Evolutionary conservation across 2,888 invertebrate species (phyloP).

Genomic region (Chaitophorus viminalis): DNA sequence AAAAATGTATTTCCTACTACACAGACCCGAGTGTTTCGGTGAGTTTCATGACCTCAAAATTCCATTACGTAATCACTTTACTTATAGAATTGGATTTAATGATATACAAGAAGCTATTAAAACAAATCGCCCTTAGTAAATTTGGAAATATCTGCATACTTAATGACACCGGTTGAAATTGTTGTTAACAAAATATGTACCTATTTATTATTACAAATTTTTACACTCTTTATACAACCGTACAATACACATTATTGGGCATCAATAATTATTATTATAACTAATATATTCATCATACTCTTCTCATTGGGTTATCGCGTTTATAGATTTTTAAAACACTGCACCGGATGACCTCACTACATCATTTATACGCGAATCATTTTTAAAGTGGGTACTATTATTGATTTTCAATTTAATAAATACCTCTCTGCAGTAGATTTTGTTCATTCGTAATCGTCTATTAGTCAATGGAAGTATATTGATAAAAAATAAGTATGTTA

Average conservation of each 20-base stretch:
- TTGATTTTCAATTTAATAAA: slow-evolving; percentile 41
- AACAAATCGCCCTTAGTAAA: neutral
- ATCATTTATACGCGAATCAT: neutral
- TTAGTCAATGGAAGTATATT: neutral
- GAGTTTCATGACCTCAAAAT: slow-evolving; percentile 1
- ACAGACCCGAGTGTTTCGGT: neutral
- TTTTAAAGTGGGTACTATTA: neutral
- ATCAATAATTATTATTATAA: neutral
- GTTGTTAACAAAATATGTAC: neutral
- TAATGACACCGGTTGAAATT: neutral
- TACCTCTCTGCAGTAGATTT: slow-evolving; percentile 1
- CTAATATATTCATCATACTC: neutral
- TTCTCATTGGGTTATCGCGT: slow-evolving; percentile 17
- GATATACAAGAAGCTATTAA: neutral
- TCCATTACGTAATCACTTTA: neutral
- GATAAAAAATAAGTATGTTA: slow-evolving; percentile 23
- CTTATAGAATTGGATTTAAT: no score
- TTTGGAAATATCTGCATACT: neutral
- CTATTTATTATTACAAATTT: no score
- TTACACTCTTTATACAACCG: no score
- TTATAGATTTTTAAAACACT: slow-evolving; percentile 21
- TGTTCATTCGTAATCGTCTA: neutral
- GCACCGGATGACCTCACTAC: slow-evolving; percentile 28
- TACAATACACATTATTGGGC: neutral
- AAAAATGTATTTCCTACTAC: neutral